Percentiles rank a stretch among this genome's conserved stretches.
phyloP scores from a whole-genome alignment of 2,113 vertebrate genomes.

The Podarcis muralis region DNA sequence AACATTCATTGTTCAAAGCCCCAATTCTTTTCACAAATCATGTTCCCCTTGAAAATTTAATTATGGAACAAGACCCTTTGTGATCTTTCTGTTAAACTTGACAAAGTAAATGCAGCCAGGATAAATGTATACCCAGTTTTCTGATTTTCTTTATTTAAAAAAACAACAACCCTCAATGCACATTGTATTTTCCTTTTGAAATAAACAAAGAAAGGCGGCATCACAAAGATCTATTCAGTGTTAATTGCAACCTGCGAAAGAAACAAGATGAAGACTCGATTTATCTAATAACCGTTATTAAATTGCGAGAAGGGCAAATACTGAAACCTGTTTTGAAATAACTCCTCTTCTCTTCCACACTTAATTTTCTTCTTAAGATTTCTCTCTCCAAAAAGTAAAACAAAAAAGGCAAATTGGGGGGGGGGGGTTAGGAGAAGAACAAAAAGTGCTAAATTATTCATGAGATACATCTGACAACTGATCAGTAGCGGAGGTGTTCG shows the following conservation, averaged over 20 bases:
- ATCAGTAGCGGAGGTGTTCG: conserved; percentile 58
- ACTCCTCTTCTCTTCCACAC: background rate
- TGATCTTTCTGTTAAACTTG: conserved; percentile 12
- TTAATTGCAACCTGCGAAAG: conserved; percentile 34
- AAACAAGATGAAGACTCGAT: background rate
- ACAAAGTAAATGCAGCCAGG: background rate
- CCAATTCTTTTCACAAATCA: conserved; percentile 31
- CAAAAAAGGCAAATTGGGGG: background rate
- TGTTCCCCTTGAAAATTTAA: background rate
- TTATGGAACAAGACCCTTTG: conserved; percentile 29
- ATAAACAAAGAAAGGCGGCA: conserved; percentile 19
- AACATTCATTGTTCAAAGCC: conserved; percentile 24
- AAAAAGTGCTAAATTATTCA: conserved; percentile 70
- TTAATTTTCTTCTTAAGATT: conserved; percentile 47
- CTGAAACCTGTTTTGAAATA: conserved; percentile 37
- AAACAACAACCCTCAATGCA: background rate
- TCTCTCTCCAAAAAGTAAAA: conserved; percentile 9
- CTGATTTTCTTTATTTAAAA: background rate
- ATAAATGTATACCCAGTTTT: conserved; percentile 21
- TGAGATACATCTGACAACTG: conserved; percentile 61
- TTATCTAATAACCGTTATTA: conserved; percentile 31
- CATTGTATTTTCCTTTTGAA: conserved; percentile 30
- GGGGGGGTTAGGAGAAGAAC: background rate
- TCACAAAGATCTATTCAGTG: background rate
- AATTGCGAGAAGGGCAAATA: background rate